phyloP scores from a whole-genome alignment of 1,140 invertebrate species.

The Mizuhopecten yessoensis region DNA sequence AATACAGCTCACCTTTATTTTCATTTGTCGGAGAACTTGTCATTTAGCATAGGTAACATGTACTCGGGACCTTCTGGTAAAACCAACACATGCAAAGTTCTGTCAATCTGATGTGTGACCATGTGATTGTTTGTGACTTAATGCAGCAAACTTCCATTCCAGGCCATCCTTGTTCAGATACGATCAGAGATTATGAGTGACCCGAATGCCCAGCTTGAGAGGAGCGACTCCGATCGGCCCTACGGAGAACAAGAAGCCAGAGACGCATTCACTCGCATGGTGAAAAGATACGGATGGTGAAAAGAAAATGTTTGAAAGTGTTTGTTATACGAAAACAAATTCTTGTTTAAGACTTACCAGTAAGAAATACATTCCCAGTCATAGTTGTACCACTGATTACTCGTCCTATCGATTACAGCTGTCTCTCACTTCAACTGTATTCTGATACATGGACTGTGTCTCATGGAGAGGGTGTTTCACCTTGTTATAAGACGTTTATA shows the following conservation, averaged over 20 bases:
- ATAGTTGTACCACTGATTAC: background rate
- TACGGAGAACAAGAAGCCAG: slow-evolving; percentile 77
- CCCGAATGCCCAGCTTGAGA: slow-evolving; percentile 74
- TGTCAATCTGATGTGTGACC: too few relatives aligned
- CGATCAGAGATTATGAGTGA: slow-evolving; percentile 81
- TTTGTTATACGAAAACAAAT: too few relatives aligned
- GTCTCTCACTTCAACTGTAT: background rate
- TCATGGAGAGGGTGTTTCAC: background rate
- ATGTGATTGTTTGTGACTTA: background rate
- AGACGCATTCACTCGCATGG: slow-evolving; percentile 79
- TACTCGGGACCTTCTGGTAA: too few relatives aligned
- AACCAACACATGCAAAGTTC: too few relatives aligned
- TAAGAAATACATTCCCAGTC: background rate
- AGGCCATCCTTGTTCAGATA: slow-evolving; percentile 80
- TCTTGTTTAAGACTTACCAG: background rate
- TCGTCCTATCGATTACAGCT: background rate
- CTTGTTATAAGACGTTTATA: background rate
- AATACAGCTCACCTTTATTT: too few relatives aligned
- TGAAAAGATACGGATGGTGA: slow-evolving; percentile 78
- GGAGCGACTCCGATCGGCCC: slow-evolving; percentile 61
- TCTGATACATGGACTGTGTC: background rate
- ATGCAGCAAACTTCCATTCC: slow-evolving; percentile 55
- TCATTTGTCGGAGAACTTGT: too few relatives aligned
- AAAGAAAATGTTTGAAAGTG: slow-evolving; percentile 49
- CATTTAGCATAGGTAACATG: too few relatives aligned